Conservation (phyloP, 2,888 invertebrate genomes). For the Gryllus longicercus region DNA sequence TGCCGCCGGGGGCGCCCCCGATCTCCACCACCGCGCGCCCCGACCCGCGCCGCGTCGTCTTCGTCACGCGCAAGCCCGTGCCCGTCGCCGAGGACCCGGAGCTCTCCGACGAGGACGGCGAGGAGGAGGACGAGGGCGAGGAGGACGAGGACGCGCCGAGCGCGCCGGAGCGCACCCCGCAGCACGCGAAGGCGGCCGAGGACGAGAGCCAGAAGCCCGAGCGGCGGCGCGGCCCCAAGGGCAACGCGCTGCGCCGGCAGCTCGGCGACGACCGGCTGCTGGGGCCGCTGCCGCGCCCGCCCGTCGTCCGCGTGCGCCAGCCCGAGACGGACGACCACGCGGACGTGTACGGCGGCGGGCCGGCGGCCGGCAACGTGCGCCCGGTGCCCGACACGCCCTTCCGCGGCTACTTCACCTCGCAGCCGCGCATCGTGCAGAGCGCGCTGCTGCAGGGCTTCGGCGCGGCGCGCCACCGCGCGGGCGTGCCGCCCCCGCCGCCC, state of each 20-base stretch:
- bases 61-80: conserved; percentile 32
- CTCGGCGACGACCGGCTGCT: conserved; percentile 52
- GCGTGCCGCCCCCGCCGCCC: neutral
- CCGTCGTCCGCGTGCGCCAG: conserved; percentile 50
- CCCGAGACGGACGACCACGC: conserved; percentile 62
- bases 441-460: conserved; percentile 31
- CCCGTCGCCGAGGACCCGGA: conserved; percentile 31
- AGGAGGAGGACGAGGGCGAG: conserved; percentile 21
- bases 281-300: conserved; percentile 49
- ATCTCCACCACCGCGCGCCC: conserved; percentile 26
- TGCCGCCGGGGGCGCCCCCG: conserved; percentile 29
- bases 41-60: conserved; percentile 29
- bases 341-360: conserved; percentile 64
- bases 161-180: conserved; percentile 17
- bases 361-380: conserved; percentile 53
- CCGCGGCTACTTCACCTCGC: conserved; percentile 29
- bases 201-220: conserved; percentile 48
- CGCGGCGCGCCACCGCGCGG: neutral
- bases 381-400: conserved; percentile 31
- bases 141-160: conserved; percentile 24
- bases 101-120: conserved; percentile 33
- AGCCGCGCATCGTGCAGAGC: conserved; percentile 30
- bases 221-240: conserved; percentile 47
- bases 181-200: conserved; percentile 40
- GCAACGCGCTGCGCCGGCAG: conserved; percentile 62